Conservation (phyloP, 1,140 invertebrate genomes). For the Epicauta chinensis region DNA sequence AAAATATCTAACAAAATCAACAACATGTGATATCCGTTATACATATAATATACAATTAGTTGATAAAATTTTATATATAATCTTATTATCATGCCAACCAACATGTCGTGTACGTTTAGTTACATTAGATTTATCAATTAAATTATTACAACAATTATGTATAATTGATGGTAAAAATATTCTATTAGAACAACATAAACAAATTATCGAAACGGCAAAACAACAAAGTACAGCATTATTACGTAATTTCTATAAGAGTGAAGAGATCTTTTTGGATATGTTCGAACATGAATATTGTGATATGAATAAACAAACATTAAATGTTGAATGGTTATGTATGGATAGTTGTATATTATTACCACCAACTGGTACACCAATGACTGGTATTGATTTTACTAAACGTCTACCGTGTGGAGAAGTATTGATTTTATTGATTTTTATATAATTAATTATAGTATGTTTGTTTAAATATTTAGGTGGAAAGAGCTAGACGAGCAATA, state of each 20-base stretch:
- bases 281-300: slow-evolving; percentile 97
- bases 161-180: slow-evolving; percentile 47
- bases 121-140: slow-evolving; percentile 82
- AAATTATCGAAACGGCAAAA: slow-evolving; percentile 68
- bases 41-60: slow-evolving; percentile 70
- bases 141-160: slow-evolving; percentile 58
- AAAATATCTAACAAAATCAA: slow-evolving; percentile 33
- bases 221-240: slow-evolving; percentile 82
- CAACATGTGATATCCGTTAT: slow-evolving; percentile 41
- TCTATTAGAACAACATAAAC: slow-evolving; percentile 58
- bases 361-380: slow-evolving; percentile 94
- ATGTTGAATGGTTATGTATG: slow-evolving; percentile 91
- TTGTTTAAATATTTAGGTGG: slow-evolving; percentile 58
- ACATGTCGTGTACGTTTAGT: slow-evolving; percentile 81
- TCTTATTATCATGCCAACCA: slow-evolving; percentile 76
- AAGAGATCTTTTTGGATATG: slow-evolving; percentile 98
- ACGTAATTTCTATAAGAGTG: slow-evolving; percentile 93
- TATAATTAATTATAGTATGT: not conserved
- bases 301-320: slow-evolving; percentile 78
- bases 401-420: slow-evolving; percentile 93
- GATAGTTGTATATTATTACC: slow-evolving; percentile 94
- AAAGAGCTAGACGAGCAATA: slow-evolving; percentile 87
- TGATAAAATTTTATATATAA: slow-evolving; percentile 73
- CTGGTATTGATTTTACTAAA: slow-evolving; percentile 92
- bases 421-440: slow-evolving; percentile 30